Base-by-base conservation (phyloP, 2,888 invertebrate species). In the Meteorus colon region DNA sequence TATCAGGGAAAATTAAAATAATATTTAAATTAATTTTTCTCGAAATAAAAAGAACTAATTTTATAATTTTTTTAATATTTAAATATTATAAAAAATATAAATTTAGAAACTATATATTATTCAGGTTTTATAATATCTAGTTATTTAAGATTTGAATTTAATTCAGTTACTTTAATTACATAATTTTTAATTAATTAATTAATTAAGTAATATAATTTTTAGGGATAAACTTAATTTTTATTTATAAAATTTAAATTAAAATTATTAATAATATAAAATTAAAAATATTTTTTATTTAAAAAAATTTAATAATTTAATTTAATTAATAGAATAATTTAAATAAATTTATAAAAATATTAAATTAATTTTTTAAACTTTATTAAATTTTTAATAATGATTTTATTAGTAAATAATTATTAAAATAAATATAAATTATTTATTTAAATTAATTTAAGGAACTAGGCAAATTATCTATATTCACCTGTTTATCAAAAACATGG, bases 401-500 rank as follows among this genome's bases (percentile, higher is more conserved):
- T 84, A 81, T 84, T 82, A 83, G 86, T 84, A 84, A 81, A 79
- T 45, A 73, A 37, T 68, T 59, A 82, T 82, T 83, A 82, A 83
- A 76, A 79, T 82, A 79, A 78, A 66, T 70, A 80, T 78, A 73
- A 80, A 76, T 65, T 75, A 75, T 48, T 60, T 41, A 73, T 51
- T 74, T 70, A 75, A 86, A 86, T 91, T 90, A 90, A 86, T 85
- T 81, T 90, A 92, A 93, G 91, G 91, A 93, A 93, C 90, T 93
- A 91, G 92, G 92, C 93, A 93, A 93, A 91, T 86, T 81, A 34
- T 27, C 51, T 87, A 91, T 93, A 89, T 92, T 92, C 92, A 92
- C 92, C 92, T 94, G 94, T 94, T 94, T 94, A 94, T 90, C 93
- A 94, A 94, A 94, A 94, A 94, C 93, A 94, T 94, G 92, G 92